These are phyloP conservation scores for Drosophila arizonae DNA, from an alignment of 1,140 invertebrate genomes.

Conservation along the genomic window DNA sequence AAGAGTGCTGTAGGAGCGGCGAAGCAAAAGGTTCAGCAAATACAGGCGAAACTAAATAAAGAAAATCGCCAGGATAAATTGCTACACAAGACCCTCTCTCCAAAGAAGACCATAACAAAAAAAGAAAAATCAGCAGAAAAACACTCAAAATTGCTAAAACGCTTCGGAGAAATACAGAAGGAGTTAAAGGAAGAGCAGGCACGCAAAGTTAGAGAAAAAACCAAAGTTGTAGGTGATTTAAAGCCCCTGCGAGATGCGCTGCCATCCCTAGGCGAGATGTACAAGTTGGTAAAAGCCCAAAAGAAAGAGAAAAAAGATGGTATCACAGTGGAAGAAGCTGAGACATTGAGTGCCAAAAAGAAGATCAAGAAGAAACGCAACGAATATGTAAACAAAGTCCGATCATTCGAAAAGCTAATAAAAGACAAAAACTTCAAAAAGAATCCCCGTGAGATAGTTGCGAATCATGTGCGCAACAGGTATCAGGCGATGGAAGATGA, in stretches of 20 bases:
- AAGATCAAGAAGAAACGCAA: slow-evolving; percentile 69
- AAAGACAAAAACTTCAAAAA: slow-evolving; percentile 73
- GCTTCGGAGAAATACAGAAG: slow-evolving; percentile 58
- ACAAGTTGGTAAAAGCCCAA: slow-evolving; percentile 53
- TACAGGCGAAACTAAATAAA: slow-evolving; percentile 52
- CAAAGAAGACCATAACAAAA: slow-evolving; percentile 64
- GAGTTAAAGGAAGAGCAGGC: slow-evolving; percentile 66
- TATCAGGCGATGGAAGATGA: slow-evolving; percentile 58
- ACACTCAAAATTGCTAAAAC: slow-evolving; percentile 71
- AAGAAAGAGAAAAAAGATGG: slow-evolving; percentile 34
- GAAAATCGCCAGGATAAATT: slow-evolving; percentile 50
- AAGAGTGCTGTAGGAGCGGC: slow-evolving; percentile 54
- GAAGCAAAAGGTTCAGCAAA: slow-evolving; percentile 62
- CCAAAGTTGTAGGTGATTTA: slow-evolving; percentile 70
- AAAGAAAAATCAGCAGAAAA: slow-evolving; percentile 69
- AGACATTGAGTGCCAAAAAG: slow-evolving; percentile 61
- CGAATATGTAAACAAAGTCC: slow-evolving; percentile 53
- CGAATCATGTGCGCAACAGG: slow-evolving; percentile 61
- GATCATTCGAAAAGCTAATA: slow-evolving; percentile 63
- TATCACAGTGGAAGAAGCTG: slow-evolving; percentile 23
- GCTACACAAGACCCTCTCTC: slow-evolving; percentile 68
- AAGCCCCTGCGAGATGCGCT: slow-evolving; percentile 75
- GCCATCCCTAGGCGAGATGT: slow-evolving; percentile 74
- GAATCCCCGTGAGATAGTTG: slow-evolving; percentile 68
- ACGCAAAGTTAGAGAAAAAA: slow-evolving; percentile 69